These are phyloP conservation scores for Augochlora pura DNA, from an alignment of 1,140 invertebrate genomes.

Conservation along the genomic window DNA sequence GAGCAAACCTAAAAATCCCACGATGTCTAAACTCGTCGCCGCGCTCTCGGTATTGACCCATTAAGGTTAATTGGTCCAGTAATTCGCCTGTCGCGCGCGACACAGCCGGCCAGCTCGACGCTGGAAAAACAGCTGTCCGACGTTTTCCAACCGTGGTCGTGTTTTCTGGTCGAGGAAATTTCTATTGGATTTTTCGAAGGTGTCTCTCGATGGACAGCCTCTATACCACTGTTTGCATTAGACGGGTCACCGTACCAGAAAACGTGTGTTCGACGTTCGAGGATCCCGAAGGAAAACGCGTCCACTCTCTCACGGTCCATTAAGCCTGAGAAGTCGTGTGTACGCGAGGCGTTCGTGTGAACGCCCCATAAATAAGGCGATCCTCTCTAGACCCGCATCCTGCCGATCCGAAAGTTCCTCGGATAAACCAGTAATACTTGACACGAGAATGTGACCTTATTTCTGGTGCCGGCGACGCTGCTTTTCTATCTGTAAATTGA, in stretches of 20 bases:
- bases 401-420: constrained; percentile 33
- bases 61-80: too few species aligned
- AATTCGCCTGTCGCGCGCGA: too few species aligned
- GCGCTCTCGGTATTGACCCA: too few species aligned
- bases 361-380: constrained; percentile 52
- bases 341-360: constrained; percentile 35
- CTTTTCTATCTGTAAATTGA: too few species aligned
- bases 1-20: too few species aligned
- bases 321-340: constrained; percentile 43
- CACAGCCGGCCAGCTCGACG: too few species aligned
- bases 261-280: neutral
- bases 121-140: constrained; percentile 17
- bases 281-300: constrained; percentile 8
- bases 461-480: neutral
- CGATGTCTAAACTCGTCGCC: too few species aligned
- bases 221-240: neutral
- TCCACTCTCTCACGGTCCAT: constrained; percentile 56
- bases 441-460: constrained; percentile 20
- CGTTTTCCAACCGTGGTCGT: neutral
- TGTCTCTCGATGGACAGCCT: neutral
- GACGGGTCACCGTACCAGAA: neutral
- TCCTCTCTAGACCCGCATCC: constrained; percentile 56
- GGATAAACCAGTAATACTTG: constrained; percentile 9
- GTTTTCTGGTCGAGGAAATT: constrained; percentile 38
- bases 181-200: constrained; percentile 1